Evolutionary conservation across 2,888 invertebrate species (phyloP), one percentile per base, ranked within the genome.

Genomic region (Micoletzkya japonica): DNA sequence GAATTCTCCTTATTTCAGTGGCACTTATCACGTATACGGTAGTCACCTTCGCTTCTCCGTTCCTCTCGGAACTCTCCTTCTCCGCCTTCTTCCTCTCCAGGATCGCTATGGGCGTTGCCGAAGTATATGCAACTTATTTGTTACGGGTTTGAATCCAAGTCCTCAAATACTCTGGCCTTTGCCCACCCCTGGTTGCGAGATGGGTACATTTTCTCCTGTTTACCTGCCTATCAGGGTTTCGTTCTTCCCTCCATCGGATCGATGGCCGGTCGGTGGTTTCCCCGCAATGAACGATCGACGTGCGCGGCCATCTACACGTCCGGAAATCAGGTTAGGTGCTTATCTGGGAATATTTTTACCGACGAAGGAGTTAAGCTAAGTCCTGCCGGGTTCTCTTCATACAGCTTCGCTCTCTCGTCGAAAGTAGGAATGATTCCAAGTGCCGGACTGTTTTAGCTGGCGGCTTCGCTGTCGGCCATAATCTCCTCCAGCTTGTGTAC

Each of bases 251-350:
- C 73, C 14, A 58, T 81, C 36, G 70, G 73, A 6, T 75, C 80
- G 1, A 66, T 74, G 32, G 71, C 72, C 2, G 74, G 81, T 1
- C 36, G 78, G 49, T 81, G 82, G 81, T 78, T 80, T 50, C 73
- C 80, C 2, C 76, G 78, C 14, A 69, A 70, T 17, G 82, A 83
- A 54, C 60, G 79, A 28, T 75, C 74, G 4, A 76, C 76, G 0
- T 72, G 75, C 58, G 80, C 78, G 7, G 78, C 82, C 4, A 64
- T 83, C 54, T 83, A 76, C 68, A 83, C 82, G 10, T 75, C 79
- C 4, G 81, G 81, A 2, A 76, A 82, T 52, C 81, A 81, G 70
- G 75, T 73, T 36, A 54, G n/a, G 7, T 54, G 10, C 44, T n/a
- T n/a, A n/a, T n/a, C n/a, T n/a, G n/a, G n/a, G n/a, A n/a, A n/a